These are phyloP conservation scores for Cephonodes hylas DNA, from an alignment of 2,888 invertebrate genomes.

Conservation along the genomic window DNA sequence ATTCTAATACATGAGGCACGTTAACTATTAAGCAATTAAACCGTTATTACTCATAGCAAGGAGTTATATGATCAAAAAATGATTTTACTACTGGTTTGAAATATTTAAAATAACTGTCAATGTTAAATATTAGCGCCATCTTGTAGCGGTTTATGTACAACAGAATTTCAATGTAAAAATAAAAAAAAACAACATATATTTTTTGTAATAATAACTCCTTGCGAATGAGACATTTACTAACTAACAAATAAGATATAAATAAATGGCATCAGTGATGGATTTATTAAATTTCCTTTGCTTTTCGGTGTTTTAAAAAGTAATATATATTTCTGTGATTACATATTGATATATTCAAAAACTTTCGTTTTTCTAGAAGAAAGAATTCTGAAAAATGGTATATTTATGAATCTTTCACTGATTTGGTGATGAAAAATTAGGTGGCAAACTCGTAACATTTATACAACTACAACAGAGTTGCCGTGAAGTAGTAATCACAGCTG, in stretches of 20 bases:
- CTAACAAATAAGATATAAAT: background rate
- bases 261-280: background rate
- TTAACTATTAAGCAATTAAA: conserved; percentile 29
- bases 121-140: background rate
- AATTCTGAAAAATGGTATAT: background rate
- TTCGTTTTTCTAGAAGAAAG: no score
- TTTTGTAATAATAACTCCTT: background rate
- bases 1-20: conserved; percentile 52
- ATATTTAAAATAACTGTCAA: background rate
- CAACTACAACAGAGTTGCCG: no score
- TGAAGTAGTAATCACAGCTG: no score
- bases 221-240: background rate
- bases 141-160: background rate
- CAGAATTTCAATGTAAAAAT: background rate
- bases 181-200: background rate
- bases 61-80: background rate
- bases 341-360: background rate
- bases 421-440: background rate
- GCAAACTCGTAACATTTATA: background rate
- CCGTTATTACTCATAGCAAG: background rate
- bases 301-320: no score
- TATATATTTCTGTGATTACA: no score
- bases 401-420: background rate
- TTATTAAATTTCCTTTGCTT: background rate
- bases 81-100: background rate